Evolutionary conservation across 2,113 vertebrate genomes (phyloP).

Genomic region (Naja naja): DNA sequence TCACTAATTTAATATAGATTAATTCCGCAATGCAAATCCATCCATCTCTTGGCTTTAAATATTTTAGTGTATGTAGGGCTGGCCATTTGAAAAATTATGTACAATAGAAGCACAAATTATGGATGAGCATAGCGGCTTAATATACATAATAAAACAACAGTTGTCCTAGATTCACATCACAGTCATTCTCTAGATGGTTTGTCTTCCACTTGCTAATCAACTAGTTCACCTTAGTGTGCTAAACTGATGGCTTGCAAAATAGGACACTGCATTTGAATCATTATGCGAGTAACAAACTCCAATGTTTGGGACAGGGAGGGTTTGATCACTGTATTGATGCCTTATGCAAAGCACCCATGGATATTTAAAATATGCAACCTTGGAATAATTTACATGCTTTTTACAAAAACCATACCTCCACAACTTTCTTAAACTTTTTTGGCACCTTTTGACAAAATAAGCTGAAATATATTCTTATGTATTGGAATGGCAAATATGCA

Average conservation of each 20-base stretch:
- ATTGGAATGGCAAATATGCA: background rate
- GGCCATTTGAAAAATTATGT: slow-evolving; percentile 8
- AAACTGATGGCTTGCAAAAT: slow-evolving; percentile 32
- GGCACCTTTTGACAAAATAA: slow-evolving; percentile 3
- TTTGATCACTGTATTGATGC: slow-evolving; percentile 52
- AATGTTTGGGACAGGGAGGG: background rate
- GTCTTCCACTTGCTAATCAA: slow-evolving; percentile 45
- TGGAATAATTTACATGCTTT: slow-evolving; percentile 53
- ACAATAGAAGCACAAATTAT: slow-evolving; percentile 49
- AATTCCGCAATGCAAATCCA: slow-evolving; percentile 8
- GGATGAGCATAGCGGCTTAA: slow-evolving; percentile 16
- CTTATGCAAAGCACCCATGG: slow-evolving; percentile 63
- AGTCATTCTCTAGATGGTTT: background rate
- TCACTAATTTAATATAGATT: slow-evolving; percentile 38
- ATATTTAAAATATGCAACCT: slow-evolving; percentile 68
- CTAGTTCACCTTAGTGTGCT: slow-evolving; percentile 34
- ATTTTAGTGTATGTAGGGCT: slow-evolving; percentile 3
- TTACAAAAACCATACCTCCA: slow-evolving; percentile 54
- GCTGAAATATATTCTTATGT: background rate
- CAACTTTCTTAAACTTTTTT: slow-evolving; percentile 27
- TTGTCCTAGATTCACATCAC: slow-evolving; percentile 18
- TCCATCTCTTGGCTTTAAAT: slow-evolving; percentile 29
- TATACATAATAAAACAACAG: slow-evolving; percentile 15
- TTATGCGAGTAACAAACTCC: slow-evolving; percentile 30
- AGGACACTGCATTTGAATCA: slow-evolving; percentile 24